Percentiles rank a stretch among this genome's conserved stretches.
Evolutionary conservation across 1,140 invertebrate genomes (phyloP).

Genomic region (Drosophila tsacasi): DNA sequence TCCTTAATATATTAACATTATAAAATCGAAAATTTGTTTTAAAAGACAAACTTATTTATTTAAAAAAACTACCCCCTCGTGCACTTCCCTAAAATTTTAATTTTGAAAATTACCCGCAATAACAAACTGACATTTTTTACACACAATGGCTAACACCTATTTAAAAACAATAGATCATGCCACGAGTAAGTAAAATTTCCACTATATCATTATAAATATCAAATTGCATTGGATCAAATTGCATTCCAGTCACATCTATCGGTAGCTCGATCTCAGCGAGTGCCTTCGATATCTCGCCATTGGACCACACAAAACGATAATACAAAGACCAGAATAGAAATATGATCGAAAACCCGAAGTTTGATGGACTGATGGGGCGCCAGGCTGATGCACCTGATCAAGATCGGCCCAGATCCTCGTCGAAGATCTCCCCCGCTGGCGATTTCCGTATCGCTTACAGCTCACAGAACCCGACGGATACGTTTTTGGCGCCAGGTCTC

Average conservation of each 20-base stretch:
- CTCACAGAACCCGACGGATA: background rate
- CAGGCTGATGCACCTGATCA: conserved; percentile 27
- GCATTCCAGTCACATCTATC: conserved; percentile 16
- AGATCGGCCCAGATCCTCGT: conserved; percentile 27
- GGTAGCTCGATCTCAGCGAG: conserved; percentile 33
- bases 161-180: background rate
- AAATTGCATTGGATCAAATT: conserved; percentile 7
- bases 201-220: background rate
- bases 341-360: conserved; percentile 19
- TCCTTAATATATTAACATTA: too few species aligned
- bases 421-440: conserved; percentile 10
- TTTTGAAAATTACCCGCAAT: too few species aligned
- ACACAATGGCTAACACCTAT: background rate
- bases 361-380: conserved; percentile 45
- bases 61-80: too few species aligned
- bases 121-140: background rate
- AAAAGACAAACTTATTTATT: too few species aligned
- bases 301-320: conserved; percentile 29
- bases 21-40: too few species aligned
- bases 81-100: too few species aligned
- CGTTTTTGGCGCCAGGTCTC: conserved; percentile 61
- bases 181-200: background rate
- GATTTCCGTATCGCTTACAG: conserved; percentile 39
- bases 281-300: conserved; percentile 9
- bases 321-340: background rate